Conservation (phyloP, 2,888 invertebrate genomes). For the Ectemnius continuus region DNA sequence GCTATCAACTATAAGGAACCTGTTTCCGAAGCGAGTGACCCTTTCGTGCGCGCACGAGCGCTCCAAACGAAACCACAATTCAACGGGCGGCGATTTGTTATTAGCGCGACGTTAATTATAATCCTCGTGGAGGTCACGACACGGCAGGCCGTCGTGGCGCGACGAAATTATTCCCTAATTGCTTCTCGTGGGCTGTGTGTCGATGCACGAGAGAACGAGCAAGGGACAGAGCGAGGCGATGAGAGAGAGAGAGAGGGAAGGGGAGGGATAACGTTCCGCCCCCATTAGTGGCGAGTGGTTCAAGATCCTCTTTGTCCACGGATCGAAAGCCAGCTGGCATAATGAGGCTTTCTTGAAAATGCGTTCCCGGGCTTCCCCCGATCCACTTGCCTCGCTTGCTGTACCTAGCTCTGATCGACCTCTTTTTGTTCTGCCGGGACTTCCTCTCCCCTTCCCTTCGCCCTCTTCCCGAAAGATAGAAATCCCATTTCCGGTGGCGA, state of each 20-base stretch:
- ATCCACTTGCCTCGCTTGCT: neutral
- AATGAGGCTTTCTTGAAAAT: constrained; percentile 1
- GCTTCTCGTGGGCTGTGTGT: neutral
- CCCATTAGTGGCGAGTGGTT: neutral
- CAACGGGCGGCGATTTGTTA: neutral
- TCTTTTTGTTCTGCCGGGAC: constrained; percentile 7
- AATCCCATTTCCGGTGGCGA: constrained; percentile 21
- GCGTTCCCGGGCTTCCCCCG: neutral
- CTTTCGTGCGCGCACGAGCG: neutral
- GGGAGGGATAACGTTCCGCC: neutral
- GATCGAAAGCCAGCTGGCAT: constrained; percentile 1
- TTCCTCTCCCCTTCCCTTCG: too few species aligned
- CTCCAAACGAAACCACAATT: neutral
- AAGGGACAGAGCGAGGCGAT: neutral
- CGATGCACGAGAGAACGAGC: too few species aligned
- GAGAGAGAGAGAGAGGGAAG: neutral
- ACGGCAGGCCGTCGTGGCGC: neutral
- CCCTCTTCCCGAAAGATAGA: constrained; percentile 3
- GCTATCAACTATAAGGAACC: too few species aligned
- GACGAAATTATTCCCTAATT: constrained; percentile 7
- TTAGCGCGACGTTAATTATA: constrained; percentile 4
- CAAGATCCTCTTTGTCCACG: constrained; percentile 7
- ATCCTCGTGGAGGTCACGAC: neutral
- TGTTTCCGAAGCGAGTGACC: too few species aligned
- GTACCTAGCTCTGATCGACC: neutral